These are phyloP conservation scores for Mugil cephalus DNA, from an alignment of 2,113 vertebrate genomes.

Conservation along the genomic window DNA sequence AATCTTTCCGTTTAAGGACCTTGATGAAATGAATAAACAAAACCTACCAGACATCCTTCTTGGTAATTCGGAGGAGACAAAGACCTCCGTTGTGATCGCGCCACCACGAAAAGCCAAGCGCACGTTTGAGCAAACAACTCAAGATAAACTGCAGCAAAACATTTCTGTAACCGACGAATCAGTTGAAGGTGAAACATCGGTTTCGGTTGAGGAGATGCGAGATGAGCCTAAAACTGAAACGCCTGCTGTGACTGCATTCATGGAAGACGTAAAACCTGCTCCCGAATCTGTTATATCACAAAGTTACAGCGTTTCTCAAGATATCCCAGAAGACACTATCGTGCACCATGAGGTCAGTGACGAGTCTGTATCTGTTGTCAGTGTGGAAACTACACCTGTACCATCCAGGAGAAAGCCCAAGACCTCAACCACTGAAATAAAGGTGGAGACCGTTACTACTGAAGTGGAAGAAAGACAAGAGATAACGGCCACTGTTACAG, in stretches of 20 bases:
- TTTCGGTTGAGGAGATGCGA: conserved; percentile 3
- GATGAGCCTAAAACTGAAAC: neutral
- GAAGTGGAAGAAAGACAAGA: conserved; percentile 8
- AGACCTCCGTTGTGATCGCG: conserved; percentile 36
- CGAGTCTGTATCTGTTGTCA: neutral
- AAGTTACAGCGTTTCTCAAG: neutral
- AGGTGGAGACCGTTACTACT: neutral
- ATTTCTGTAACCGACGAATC: conserved; percentile 10
- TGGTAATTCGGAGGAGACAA: conserved; percentile 27
- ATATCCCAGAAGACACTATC: neutral
- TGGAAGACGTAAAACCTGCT: neutral
- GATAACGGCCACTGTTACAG: neutral
- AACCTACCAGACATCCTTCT: conserved; percentile 20
- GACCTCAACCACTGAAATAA: neutral
- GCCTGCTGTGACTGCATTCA: neutral
- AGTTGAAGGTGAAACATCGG: neutral
- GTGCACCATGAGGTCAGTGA: conserved; percentile 13
- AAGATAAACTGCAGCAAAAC: conserved; percentile 1
- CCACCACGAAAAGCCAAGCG: conserved; percentile 63
- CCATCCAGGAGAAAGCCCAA: conserved; percentile 48
- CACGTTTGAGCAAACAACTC: conserved; percentile 32
- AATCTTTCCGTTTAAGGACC: conserved; percentile 59
- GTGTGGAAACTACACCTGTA: conserved; percentile 17
- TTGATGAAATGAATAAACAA: conserved; percentile 55
- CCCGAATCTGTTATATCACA: neutral